These are phyloP conservation scores for Heliconius sara DNA, from an alignment of 2,888 invertebrate species.

Conservation along the genomic window DNA sequence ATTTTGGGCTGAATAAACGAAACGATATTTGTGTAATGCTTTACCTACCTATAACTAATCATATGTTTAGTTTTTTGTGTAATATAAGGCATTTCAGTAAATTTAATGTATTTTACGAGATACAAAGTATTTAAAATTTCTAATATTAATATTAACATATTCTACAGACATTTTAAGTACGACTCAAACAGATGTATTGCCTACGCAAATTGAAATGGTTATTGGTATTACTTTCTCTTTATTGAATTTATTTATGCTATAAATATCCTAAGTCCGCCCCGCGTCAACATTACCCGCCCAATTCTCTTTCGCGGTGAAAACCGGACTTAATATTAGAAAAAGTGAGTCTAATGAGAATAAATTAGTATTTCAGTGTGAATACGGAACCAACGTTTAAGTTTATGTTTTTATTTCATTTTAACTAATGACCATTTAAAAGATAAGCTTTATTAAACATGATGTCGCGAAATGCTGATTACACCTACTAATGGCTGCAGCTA, in stretches of 20 bases:
- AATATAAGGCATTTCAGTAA: too few relatives aligned
- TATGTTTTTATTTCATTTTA: too few relatives aligned
- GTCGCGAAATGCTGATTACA: background rate
- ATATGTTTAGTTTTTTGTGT: too few relatives aligned
- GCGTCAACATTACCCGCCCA: too few relatives aligned
- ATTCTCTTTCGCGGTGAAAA: too few relatives aligned
- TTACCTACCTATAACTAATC: too few relatives aligned
- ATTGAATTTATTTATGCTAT: background rate
- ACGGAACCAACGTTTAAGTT: background rate
- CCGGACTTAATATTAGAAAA: too few relatives aligned
- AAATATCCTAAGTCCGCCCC: background rate
- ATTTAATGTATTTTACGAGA: too few relatives aligned
- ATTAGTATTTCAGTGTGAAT: background rate
- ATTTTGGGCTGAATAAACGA: too few relatives aligned
- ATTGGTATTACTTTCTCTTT: conserved; percentile 22
- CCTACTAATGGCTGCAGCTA: background rate
- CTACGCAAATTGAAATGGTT: conserved; percentile 15
- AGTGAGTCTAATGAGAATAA: too few relatives aligned
- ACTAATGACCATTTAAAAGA: background rate
- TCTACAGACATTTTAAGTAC: background rate
- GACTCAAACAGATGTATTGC: conserved; percentile 4
- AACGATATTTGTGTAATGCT: too few relatives aligned
- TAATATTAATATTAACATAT: conserved; percentile 18
- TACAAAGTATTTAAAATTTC: background rate
- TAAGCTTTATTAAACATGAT: background rate